Base-by-base conservation (phyloP, 2,113 vertebrate species). In the Mesitornis unicolor region DNA sequence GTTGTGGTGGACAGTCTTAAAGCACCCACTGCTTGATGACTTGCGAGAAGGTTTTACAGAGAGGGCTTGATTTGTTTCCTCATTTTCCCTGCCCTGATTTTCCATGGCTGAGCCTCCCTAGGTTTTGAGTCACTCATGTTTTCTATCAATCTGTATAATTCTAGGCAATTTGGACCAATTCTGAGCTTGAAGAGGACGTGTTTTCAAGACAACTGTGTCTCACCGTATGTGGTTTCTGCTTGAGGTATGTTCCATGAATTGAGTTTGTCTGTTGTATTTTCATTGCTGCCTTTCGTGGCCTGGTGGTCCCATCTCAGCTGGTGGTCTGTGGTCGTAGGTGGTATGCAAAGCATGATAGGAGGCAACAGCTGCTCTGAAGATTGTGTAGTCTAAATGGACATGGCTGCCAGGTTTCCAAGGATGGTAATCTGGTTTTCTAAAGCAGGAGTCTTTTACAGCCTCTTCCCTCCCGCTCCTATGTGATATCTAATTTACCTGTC, bases 191-290 rank as follows among this genome's bases (percentile, higher is more conserved):
- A 87, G 16, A 63, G 7, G 21, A 43, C 48, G 89, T 70, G 9
- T 43, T 89, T 89, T 71, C 81, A 79, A 57, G 71, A 25, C 19
- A 64, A 16, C 42, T 53, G 47, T 61, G 31, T 13, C 51, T 88
- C 7, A 8, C 29, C 33, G 11, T 42, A 25, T 60, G 45, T 87
- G 54, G 21, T 61, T 84, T 42, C 84, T 67, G 28, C 33, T 48
- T 77, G 50, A 78, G 45, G 57, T 13, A 36, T 65, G 28, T 31
- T 79, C 24, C 33, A 42, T n/a, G 61, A 68, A 29, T 24, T 43
- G 60, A 92, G 33, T 45, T 89, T 60, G 51, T 63, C n/a, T 24
- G 50, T 54, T 67, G 51, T 81, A 2, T 79, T 96, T 87, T 63
- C 31, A 10, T 28, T 51, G 60, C 56, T 78, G 69, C 29, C 89